Percentiles rank a stretch among this genome's conserved stretches.
Conservation (phyloP, 2,888 invertebrate genomes). For the Pristionchus exspectatus region DNA sequence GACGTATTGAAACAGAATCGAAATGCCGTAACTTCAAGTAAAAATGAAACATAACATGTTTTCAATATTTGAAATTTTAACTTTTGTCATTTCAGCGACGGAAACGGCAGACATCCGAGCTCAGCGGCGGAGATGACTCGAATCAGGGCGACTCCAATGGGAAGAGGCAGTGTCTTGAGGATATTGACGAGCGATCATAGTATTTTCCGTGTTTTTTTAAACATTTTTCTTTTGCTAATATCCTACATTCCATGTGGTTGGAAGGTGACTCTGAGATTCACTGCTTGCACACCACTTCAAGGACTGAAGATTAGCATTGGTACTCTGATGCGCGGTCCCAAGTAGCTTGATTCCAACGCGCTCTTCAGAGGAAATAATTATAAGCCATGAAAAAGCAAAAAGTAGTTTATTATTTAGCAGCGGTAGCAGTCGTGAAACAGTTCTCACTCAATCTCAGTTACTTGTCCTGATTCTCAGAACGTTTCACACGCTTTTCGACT, state of each 20-base stretch:
- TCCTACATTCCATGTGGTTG: too few relatives aligned
- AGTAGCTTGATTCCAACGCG: too few relatives aligned
- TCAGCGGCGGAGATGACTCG: constrained; percentile 20
- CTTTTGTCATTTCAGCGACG: constrained; percentile 19
- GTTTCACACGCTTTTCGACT: constrained; percentile 4
- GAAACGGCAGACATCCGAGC: constrained; percentile 22
- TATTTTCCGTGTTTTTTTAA: not conserved
- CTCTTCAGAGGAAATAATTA: too few relatives aligned
- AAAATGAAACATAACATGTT: too few relatives aligned
- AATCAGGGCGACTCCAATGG: not conserved
- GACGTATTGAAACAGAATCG: too few relatives aligned
- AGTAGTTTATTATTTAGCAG: not conserved
- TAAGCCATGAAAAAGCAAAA: too few relatives aligned
- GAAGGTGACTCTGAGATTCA: too few relatives aligned
- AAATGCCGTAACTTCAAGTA: too few relatives aligned
- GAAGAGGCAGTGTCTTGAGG: constrained; percentile 28
- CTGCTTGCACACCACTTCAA: too few relatives aligned
- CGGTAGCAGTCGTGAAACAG: constrained; percentile 9
- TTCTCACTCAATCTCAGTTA: not conserved
- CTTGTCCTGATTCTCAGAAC: constrained; percentile 25
- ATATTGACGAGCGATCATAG: constrained; percentile 37
- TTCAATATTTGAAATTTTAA: too few relatives aligned
- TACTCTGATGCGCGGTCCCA: too few relatives aligned
- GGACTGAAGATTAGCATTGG: too few relatives aligned
- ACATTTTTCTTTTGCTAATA: not conserved